Conservation (phyloP, 2,113 vertebrate genomes). For the Pungitius pungitius region DNA sequence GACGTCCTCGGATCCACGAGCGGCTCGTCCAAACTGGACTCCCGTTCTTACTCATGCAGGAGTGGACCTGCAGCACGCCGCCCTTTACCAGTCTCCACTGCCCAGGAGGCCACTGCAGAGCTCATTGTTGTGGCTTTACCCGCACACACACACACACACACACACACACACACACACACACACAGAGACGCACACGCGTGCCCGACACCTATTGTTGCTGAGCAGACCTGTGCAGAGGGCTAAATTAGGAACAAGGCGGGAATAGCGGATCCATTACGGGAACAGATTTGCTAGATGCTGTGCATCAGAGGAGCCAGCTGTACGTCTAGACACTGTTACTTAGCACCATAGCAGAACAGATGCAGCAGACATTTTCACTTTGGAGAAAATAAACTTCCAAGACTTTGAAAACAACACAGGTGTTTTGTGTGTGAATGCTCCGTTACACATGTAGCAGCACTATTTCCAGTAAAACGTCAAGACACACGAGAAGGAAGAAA, state of each 20-base stretch:
- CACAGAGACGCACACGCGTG: background rate
- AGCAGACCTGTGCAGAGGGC: constrained; percentile 58
- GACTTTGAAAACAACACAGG: too few relatives aligned
- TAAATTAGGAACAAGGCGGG: constrained; percentile 64
- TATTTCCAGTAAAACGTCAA: constrained; percentile 68
- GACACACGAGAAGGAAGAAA: constrained; percentile 2
- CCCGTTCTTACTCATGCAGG: constrained; percentile 39
- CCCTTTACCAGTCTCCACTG: constrained; percentile 55
- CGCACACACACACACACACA: background rate
- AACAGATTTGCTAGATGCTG: constrained; percentile 36
- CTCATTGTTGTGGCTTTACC: constrained; percentile 39
- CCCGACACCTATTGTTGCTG: constrained; percentile 49
- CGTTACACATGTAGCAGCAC: constrained; percentile 16
- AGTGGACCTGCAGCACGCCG: constrained; percentile 46
- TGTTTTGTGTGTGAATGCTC: background rate
- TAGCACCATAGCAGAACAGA: constrained; percentile 45
- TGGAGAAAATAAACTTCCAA: background rate
- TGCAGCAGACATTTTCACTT: constrained; percentile 41
- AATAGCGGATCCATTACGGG: constrained; percentile 11
- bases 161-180: constrained; percentile 5
- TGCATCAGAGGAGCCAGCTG: constrained; percentile 54
- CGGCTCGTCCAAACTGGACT: constrained; percentile 52
- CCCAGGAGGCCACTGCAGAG: constrained; percentile 49
- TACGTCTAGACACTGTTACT: constrained; percentile 49
- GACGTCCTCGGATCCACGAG: constrained; percentile 64